A percentile compares a stretch with the other conserved stretches of the same genome.
phyloP scores from a whole-genome alignment of 2,113 vertebrate species.

The Lichenostomus cassidix region DNA sequence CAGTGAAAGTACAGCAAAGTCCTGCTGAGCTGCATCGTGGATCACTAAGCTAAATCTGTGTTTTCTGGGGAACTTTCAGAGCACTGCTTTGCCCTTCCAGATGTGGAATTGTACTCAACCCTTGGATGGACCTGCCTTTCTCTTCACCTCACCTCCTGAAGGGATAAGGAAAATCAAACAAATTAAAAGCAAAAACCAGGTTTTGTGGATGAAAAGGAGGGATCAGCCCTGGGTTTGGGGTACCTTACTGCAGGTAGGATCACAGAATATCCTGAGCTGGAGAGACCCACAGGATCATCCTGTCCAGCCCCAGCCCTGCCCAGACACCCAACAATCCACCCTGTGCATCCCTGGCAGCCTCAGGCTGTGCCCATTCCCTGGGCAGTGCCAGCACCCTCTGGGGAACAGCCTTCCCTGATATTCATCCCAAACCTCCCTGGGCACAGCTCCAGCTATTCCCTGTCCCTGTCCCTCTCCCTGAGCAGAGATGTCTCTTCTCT shows the following conservation, averaged over 20 bases:
- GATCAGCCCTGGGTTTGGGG: not conserved
- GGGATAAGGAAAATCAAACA: not conserved
- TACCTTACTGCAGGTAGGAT: not conserved
- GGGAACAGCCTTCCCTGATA: rapidly evolving
- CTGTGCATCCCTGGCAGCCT: not conserved
- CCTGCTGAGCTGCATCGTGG: not conserved
- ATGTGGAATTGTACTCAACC: not conserved
- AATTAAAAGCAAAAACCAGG: not conserved
- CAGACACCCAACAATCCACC: not conserved
- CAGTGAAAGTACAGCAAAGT: not conserved
- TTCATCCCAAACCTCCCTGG: not conserved
- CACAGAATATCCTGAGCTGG: not conserved
- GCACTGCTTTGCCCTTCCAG: not conserved
- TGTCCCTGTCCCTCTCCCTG: not conserved
- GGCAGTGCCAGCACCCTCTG: not conserved
- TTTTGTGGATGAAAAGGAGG: not conserved
- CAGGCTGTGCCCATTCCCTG: not conserved
- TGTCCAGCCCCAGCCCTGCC: not conserved
- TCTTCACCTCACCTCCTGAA: not conserved
- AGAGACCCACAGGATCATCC: not conserved
- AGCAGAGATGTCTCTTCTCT: not conserved
- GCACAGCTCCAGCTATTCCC: not conserved
- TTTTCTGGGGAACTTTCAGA: not conserved
- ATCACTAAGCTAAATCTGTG: not conserved
- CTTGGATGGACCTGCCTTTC: not conserved